phyloP scores from a whole-genome alignment of 2,888 invertebrate genomes.

The Yponomeuta plumbellus region DNA sequence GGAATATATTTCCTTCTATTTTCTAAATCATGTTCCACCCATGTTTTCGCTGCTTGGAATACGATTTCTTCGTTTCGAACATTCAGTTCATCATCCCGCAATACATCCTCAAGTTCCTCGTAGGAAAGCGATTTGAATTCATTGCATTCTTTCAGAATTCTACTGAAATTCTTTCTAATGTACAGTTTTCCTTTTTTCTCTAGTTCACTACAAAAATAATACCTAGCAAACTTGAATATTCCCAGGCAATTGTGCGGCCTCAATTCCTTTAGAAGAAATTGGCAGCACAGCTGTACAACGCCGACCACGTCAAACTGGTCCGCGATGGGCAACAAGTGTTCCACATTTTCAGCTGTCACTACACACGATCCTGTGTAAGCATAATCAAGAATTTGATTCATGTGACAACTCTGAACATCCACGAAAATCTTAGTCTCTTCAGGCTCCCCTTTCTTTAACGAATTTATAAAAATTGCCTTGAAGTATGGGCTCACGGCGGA shows the following conservation, averaged over 20 bases:
- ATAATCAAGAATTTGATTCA: constrained; percentile 83
- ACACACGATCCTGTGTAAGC: constrained; percentile 83
- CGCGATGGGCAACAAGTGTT: constrained; percentile 81
- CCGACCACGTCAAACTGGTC: constrained; percentile 85
- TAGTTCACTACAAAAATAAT: constrained; percentile 82
- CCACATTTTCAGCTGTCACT: constrained; percentile 81
- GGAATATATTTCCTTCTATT: constrained; percentile 74
- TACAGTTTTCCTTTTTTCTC: constrained; percentile 78
- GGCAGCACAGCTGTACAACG: constrained; percentile 82
- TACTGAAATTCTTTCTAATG: constrained; percentile 76
- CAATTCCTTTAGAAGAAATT: constrained; percentile 79
- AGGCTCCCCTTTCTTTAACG: constrained; percentile 76
- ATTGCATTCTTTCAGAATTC: constrained; percentile 77
- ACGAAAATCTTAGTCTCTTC: constrained; percentile 79
- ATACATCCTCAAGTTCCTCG: constrained; percentile 79
- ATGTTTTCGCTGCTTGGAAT: constrained; percentile 83
- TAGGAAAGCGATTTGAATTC: constrained; percentile 79
- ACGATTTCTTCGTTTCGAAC: constrained; percentile 83
- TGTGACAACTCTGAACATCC: constrained; percentile 75
- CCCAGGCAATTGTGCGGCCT: constrained; percentile 82
- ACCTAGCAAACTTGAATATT: constrained; percentile 81
- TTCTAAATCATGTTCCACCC: constrained; percentile 79
- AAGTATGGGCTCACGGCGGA: constrained; percentile 85
- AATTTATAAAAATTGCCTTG: constrained; percentile 82
- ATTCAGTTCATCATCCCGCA: constrained; percentile 84